Evolutionary conservation across 2,797 vertebrate genomes (phyloP).

Genomic region (Sphenopsis melanotis): DNA sequence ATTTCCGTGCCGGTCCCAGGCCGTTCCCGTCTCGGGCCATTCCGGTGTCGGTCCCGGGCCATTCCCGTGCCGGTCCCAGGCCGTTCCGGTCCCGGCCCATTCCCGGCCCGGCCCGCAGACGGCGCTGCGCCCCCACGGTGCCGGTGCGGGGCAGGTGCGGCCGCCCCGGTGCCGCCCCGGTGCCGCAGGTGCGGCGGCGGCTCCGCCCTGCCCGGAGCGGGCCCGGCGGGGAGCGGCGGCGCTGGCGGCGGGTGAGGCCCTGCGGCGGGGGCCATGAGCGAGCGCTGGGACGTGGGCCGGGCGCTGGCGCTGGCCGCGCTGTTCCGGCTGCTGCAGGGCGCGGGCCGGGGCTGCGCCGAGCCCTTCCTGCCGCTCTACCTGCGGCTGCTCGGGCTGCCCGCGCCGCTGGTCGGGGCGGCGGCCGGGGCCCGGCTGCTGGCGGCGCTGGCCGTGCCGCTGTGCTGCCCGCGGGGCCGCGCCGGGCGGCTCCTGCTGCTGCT

Average conservation of each 20-base stretch:
- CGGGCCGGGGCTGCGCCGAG: slow-evolving; percentile 73
- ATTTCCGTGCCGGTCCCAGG: too few relatives aligned
- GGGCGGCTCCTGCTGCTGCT: slow-evolving; percentile 76
- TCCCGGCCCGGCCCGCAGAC: background rate
- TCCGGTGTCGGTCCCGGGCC: background rate
- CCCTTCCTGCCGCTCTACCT: slow-evolving; percentile 90
- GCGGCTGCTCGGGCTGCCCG: slow-evolving; percentile 82
- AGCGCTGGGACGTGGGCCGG: slow-evolving; percentile 80
- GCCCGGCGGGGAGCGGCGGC: background rate
- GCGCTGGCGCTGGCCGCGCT: slow-evolving; percentile 78
- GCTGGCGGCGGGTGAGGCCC: background rate
- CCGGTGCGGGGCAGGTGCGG: background rate
- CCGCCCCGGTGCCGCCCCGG: background rate
- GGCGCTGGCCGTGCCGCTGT: slow-evolving; percentile 75
- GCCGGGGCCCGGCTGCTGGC: slow-evolving; percentile 75
- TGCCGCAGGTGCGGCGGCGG: background rate
- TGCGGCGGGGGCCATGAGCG: background rate
- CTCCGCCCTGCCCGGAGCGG: too few relatives aligned
- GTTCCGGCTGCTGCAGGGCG: slow-evolving; percentile 80
- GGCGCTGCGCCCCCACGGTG: background rate
- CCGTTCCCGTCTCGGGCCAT: background rate
- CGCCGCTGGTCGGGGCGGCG: slow-evolving; percentile 73
- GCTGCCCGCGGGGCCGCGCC: slow-evolving; percentile 76
- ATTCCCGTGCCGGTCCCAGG: background rate
- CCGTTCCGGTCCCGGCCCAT: rapidly evolving